Evolutionary conservation across 2,888 invertebrate species (phyloP).

Genomic region (Trichogramma dendrolimi): DNA sequence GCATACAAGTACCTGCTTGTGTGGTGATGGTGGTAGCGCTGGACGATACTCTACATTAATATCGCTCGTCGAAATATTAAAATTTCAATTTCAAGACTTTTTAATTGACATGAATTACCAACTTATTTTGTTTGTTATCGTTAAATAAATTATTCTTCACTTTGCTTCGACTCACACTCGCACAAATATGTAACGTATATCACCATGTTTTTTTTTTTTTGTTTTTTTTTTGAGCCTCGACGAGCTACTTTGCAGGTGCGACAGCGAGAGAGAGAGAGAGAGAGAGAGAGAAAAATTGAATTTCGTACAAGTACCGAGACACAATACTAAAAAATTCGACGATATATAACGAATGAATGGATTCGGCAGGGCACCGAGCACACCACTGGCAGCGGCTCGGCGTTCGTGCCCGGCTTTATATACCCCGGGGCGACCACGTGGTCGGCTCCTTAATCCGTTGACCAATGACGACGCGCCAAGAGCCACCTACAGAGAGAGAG

Average conservation of each 20-base stretch:
- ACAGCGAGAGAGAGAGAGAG: not conserved
- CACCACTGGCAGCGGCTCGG: conserved; percentile 47
- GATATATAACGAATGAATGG: not conserved
- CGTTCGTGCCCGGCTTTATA: conserved; percentile 47
- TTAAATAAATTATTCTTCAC: too few species aligned
- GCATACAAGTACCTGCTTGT: too few species aligned
- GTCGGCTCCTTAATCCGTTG: conserved; percentile 45
- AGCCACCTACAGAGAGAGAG: conserved; percentile 38
- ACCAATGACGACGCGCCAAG: conserved; percentile 42
- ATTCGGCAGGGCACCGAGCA: conserved; percentile 11
- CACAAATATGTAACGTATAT: too few species aligned
- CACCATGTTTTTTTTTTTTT: too few species aligned
- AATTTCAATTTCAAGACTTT: too few species aligned
- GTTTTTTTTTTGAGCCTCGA: not conserved
- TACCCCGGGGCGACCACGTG: conserved; percentile 48
- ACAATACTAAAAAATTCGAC: not conserved
- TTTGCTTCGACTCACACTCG: too few species aligned
- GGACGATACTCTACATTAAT: too few species aligned
- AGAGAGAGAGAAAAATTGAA: not conserved
- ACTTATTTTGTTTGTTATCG: too few species aligned
- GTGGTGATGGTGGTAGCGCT: too few species aligned
- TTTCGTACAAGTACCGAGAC: not conserved
- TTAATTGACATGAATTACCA: too few species aligned
- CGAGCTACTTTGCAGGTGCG: not conserved
- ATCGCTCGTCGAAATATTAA: too few species aligned